Conservation (phyloP, 2,113 vertebrate species). For the Ptilorrhoa leucosticta region DNA sequence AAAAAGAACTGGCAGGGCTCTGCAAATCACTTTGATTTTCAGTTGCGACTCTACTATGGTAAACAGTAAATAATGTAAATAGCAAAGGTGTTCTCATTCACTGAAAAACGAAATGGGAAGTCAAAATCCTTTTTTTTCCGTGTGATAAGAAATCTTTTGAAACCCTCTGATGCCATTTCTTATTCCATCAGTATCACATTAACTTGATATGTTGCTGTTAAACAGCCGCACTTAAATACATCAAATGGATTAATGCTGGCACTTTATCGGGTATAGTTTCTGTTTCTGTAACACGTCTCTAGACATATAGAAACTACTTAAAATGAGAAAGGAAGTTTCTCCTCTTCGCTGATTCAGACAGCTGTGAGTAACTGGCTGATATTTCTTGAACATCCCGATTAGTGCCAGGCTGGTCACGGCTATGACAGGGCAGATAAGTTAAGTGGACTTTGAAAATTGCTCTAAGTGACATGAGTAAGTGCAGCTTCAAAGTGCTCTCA, state of each 20-base stretch:
- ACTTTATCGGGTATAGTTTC: conserved; percentile 69
- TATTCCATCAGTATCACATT: conserved; percentile 64
- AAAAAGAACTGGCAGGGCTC: conserved; percentile 58
- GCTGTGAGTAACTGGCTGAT: background rate
- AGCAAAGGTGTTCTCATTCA: conserved; percentile 57
- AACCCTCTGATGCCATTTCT: conserved; percentile 54
- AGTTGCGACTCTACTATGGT: conserved; percentile 51
- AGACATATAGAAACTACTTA: conserved; percentile 54
- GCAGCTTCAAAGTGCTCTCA: background rate
- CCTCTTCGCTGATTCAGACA: background rate
- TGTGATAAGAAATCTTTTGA: conserved; percentile 50
- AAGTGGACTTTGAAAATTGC: conserved; percentile 18
- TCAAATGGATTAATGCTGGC: conserved; percentile 70
- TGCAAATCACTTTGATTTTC: conserved; percentile 69
- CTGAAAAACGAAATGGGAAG: conserved; percentile 60
- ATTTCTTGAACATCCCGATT: background rate
- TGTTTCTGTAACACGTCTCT: conserved; percentile 64
- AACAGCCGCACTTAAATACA: conserved; percentile 62
- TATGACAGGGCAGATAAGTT: background rate
- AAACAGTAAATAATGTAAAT: conserved; percentile 68
- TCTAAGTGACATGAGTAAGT: background rate
- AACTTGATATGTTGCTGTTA: conserved; percentile 63
- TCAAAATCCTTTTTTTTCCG: conserved; percentile 33
- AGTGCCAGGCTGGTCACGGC: background rate
- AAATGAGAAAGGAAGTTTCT: conserved; percentile 31